phyloP scores from a whole-genome alignment of 2,888 invertebrate species.

The Lasioglossum oenotherae region DNA sequence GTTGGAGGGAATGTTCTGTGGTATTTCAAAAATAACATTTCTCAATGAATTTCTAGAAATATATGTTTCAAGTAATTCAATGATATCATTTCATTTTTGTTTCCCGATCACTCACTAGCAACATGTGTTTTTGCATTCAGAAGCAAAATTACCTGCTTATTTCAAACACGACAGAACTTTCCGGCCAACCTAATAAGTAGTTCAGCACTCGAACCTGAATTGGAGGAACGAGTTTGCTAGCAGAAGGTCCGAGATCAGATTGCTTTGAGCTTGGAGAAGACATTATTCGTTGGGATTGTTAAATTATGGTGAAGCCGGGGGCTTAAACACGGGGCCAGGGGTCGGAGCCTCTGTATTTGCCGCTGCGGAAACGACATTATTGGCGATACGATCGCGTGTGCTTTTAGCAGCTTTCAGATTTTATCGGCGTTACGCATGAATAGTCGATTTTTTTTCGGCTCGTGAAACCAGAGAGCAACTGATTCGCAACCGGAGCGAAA shows the following conservation, averaged over 20 bases:
- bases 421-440: slow-evolving; percentile 66
- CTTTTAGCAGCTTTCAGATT: slow-evolving; percentile 66
- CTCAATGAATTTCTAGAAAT: no score
- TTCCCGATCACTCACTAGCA: no score
- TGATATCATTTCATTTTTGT: no score
- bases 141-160: no score
- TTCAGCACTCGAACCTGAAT: background rate
- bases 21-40: no score
- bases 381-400: slow-evolving; percentile 67
- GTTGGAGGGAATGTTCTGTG: no score
- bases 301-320: slow-evolving; percentile 39
- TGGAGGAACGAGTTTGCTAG: background rate
- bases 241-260: background rate
- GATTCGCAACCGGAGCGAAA: slow-evolving; percentile 69
- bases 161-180: no score
- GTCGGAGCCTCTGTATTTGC: slow-evolving; percentile 47
- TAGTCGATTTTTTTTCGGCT: slow-evolving; percentile 68
- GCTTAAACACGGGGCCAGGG: slow-evolving; percentile 32
- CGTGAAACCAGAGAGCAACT: slow-evolving; percentile 62
- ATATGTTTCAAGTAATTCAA: no score
- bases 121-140: no score
- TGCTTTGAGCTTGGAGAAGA: background rate
- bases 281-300: slow-evolving; percentile 17
- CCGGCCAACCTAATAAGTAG: no score
- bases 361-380: slow-evolving; percentile 68